A percentile compares a stretch with the other conserved stretches of the same genome.
Evolutionary conservation across 2,113 vertebrate genomes (phyloP).

Genomic region (Isichthys henryi): DNA sequence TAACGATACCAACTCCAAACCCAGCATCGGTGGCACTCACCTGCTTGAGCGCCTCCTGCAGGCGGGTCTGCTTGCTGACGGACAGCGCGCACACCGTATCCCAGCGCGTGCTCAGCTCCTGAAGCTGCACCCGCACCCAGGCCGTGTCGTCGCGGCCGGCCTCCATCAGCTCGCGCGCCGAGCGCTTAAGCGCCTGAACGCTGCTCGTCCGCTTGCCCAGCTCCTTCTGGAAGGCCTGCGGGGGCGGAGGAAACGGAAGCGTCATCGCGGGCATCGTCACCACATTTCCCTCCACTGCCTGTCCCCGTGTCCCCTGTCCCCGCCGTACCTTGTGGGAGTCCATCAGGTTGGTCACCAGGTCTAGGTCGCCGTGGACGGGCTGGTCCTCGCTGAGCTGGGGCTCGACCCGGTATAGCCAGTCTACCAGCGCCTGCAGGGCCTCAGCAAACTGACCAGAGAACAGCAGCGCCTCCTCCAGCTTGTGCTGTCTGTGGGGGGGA

Average conservation of each 20-base stretch:
- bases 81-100: constrained; percentile 92
- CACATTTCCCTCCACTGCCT: too few species aligned
- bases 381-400: constrained; percentile 92
- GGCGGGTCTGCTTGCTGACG: constrained; percentile 86
- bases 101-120: constrained; percentile 95
- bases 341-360: constrained; percentile 96
- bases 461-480: constrained; percentile 92
- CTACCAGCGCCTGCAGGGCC: constrained; percentile 89
- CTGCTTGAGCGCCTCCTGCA: constrained; percentile 90
- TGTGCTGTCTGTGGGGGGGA: constrained; percentile 79
- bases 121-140: constrained; percentile 94
- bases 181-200: constrained; percentile 87
- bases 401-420: constrained; percentile 95
- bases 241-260: background rate
- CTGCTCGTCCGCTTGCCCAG: constrained; percentile 89
- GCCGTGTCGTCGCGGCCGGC: constrained; percentile 87
- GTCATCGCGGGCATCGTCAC: background rate
- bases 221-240: constrained; percentile 93
- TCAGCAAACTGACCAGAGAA: constrained; percentile 98
- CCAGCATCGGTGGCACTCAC: constrained; percentile 45
- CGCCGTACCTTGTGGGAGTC: constrained; percentile 86
- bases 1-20: background rate
- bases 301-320: background rate
- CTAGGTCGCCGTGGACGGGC: constrained; percentile 90
- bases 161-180: constrained; percentile 88